These are phyloP conservation scores for Parasteatoda lunata DNA, from an alignment of 2,888 invertebrate genomes.

Conservation along the genomic window DNA sequence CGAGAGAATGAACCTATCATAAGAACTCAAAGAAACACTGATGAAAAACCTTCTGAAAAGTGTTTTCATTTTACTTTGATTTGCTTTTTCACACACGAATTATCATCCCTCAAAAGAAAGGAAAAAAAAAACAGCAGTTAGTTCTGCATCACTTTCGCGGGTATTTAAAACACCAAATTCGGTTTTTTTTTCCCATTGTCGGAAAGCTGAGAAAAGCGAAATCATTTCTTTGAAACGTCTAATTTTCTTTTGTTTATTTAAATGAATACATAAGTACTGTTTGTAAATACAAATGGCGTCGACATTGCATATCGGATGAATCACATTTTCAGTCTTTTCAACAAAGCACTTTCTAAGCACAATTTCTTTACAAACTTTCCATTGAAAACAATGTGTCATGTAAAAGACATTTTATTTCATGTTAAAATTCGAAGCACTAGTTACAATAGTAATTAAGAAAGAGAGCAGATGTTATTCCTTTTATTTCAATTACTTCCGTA, in stretches of 20 bases:
- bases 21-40: neutral
- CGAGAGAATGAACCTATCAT: constrained; percentile 28
- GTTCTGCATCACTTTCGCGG: constrained; percentile 2
- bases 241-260: no score
- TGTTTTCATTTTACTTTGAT: neutral
- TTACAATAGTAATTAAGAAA: neutral
- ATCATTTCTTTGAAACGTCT: neutral
- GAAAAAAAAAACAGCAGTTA: neutral
- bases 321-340: no score
- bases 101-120: neutral
- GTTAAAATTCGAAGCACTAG: no score
- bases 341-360: no score
- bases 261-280: no score
- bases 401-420: no score
- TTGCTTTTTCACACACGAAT: neutral
- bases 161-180: neutral
- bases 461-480: neutral
- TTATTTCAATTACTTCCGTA: neutral
- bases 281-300: no score
- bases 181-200: neutral
- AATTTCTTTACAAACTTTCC: no score
- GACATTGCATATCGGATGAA: no score
- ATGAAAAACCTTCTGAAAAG: neutral
- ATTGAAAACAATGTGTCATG: no score
- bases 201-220: neutral